A percentile compares a stretch with the other conserved stretches of the same genome.
These are phyloP conservation scores for Lytechinus variegatus DNA, from an alignment of 35 echinoderm and acorn worm species.

Conservation along the genomic window DNA sequence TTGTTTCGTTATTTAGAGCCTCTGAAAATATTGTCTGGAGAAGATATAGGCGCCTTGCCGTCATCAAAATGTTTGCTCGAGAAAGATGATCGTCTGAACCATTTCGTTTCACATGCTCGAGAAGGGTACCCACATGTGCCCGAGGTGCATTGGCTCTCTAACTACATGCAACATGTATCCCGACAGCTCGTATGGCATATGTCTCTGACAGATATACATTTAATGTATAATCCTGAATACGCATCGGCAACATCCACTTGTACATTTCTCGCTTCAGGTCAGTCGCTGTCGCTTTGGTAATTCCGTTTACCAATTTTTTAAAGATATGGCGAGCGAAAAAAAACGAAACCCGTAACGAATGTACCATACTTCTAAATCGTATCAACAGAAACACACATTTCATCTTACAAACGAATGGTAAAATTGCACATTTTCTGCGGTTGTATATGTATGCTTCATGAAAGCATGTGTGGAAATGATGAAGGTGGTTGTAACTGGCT, in stretches of 20 bases:
- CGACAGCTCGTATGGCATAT: not conserved
- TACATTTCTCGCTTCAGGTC: not conserved
- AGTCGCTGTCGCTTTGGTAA: too few species aligned
- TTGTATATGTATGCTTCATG: too few species aligned
- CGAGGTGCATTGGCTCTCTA: not conserved
- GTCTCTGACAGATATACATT: not conserved
- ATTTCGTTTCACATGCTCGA: not conserved
- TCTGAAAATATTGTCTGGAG: not conserved
- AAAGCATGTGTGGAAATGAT: too few species aligned
- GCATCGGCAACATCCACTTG: not conserved
- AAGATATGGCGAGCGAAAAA: too few species aligned
- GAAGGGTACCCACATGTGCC: not conserved
- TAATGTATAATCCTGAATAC: too few species aligned
- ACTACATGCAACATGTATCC: not conserved
- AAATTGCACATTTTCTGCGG: too few species aligned
- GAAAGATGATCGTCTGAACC: not conserved
- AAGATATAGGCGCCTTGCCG: not conserved
- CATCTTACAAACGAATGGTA: too few species aligned
- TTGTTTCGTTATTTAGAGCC: not conserved
- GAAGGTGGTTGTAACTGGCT: not conserved
- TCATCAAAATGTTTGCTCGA: conserved; percentile 2
- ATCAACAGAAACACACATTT: too few species aligned
- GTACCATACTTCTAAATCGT: too few species aligned
- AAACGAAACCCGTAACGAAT: too few species aligned
- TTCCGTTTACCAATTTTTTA: too few species aligned